These are phyloP conservation scores for Hycleus phaleratus DNA, from an alignment of 1,140 invertebrate genomes.

Conservation along the genomic window DNA sequence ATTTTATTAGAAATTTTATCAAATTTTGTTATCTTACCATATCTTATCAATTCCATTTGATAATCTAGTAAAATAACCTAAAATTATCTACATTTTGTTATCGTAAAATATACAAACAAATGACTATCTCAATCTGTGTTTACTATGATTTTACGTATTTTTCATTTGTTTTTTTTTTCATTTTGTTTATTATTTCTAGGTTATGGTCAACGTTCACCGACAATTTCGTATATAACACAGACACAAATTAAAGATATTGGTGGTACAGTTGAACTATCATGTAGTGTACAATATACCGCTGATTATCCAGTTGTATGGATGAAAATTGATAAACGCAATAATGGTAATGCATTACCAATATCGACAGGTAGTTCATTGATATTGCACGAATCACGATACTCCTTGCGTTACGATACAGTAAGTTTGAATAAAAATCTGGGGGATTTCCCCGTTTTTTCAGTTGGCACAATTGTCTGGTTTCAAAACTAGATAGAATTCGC, in stretches of 20 bases:
- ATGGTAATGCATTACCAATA: slow-evolving; percentile 58
- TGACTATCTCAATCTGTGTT: no score
- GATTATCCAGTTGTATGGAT: slow-evolving; percentile 82
- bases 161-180: no score
- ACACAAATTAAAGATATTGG: slow-evolving; percentile 89
- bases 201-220: slow-evolving; percentile 68
- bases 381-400: slow-evolving; percentile 77
- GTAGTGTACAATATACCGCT: slow-evolving; percentile 80
- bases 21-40: no score
- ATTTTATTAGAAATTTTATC: no score
- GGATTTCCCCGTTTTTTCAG: no score
- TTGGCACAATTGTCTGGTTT: no score
- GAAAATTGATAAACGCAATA: slow-evolving; percentile 47
- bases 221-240: slow-evolving; percentile 85
- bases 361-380: slow-evolving; percentile 75
- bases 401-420: slow-evolving; percentile 75
- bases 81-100: no score
- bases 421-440: slow-evolving; percentile 9
- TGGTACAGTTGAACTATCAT: slow-evolving; percentile 76
- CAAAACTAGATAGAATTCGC: no score
- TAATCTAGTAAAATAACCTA: no score
- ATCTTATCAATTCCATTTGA: no score
- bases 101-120: no score
- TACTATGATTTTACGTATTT: no score
- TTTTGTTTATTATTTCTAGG: slow-evolving; percentile 41